These are phyloP conservation scores for Leptodactylus fallax DNA, from an alignment of 2,797 vertebrate species.

Conservation along the genomic window DNA sequence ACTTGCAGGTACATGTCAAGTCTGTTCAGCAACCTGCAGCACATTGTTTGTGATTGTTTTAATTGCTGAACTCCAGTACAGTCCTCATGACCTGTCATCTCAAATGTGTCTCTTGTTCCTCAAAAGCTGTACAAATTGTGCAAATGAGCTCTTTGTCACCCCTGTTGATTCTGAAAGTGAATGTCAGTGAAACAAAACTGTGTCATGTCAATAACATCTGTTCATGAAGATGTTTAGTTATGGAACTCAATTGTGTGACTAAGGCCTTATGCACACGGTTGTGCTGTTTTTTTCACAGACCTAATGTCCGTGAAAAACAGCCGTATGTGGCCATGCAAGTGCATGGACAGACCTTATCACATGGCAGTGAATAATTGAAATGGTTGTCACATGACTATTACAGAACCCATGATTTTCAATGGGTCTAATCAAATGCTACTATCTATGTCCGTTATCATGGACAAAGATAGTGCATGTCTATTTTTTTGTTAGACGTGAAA, in stretches of 20 bases:
- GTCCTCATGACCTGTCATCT: background rate
- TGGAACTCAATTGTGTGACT: background rate
- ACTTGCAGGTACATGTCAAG: slow-evolving; percentile 15
- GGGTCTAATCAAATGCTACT: no score
- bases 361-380: no score
- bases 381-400: no score
- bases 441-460: no score
- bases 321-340: no score
- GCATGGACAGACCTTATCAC: no score
- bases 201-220: background rate
- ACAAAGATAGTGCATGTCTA: no score
- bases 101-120: background rate
- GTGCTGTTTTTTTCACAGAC: no score
- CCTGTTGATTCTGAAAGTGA: background rate
- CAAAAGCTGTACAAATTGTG: background rate
- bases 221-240: background rate
- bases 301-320: no score
- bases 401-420: no score
- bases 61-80: background rate
- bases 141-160: background rate
- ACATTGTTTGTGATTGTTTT: background rate
- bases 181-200: background rate
- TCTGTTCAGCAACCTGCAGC: background rate
- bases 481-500: no score
- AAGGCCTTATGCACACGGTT: no score